phyloP scores from a whole-genome alignment of 2,888 invertebrate species.

The Auanema sp. region DNA sequence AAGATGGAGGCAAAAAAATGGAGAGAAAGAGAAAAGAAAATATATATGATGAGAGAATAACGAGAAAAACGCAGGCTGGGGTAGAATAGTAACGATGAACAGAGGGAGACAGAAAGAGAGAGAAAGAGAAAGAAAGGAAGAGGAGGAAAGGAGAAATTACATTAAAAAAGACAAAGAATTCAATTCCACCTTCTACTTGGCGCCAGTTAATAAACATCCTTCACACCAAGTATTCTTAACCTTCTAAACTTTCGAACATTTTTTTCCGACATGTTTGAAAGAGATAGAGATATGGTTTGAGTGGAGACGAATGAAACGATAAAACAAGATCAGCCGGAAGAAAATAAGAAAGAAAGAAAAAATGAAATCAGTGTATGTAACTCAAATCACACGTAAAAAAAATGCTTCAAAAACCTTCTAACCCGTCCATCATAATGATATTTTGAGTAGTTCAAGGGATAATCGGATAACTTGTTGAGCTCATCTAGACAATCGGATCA shows the following conservation, averaged over 20 bases:
- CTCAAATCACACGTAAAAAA: no score
- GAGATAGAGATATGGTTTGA: not conserved
- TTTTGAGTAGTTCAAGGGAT: no score
- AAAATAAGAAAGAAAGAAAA: not conserved
- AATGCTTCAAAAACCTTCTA: no score
- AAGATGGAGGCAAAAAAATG: no score
- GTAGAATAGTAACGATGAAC: not conserved
- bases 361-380: not conserved
- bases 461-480: no score
- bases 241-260: not conserved
- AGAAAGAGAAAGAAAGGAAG: conserved; percentile 21
- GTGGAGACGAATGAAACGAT: no score
- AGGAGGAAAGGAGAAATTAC: not conserved
- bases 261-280: not conserved
- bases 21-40: not conserved
- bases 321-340: not conserved
- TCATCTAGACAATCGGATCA: no score
- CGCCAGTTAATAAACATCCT: conserved; percentile 1
- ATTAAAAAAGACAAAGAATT: conserved; percentile 2
- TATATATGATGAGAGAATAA: conserved; percentile 3
- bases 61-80: conserved; percentile 16
- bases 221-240: not conserved
- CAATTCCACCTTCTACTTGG: conserved; percentile 1
- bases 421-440: no score
- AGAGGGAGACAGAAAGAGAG: conserved; percentile 11